A percentile compares a stretch with the other conserved stretches of the same genome.
Evolutionary conservation across 2,888 invertebrate species (phyloP).

Genomic region (Stratiomys singularior): DNA sequence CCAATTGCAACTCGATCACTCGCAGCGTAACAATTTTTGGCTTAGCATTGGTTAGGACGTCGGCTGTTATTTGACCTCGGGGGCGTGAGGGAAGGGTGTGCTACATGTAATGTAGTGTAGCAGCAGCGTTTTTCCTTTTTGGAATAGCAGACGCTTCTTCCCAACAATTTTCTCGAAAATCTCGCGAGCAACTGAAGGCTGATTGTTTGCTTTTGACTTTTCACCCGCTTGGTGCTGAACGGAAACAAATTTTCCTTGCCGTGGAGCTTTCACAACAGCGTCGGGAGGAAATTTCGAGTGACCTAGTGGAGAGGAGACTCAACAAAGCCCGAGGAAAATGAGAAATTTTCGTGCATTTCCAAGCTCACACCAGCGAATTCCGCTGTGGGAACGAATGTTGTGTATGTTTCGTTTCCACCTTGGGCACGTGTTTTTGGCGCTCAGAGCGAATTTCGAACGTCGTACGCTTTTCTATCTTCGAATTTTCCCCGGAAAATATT

Average conservation of each 20-base stretch:
- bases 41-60: not conserved
- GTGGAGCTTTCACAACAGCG: not conserved
- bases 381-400: not conserved
- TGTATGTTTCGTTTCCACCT: not conserved
- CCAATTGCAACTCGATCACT: not conserved
- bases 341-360: not conserved
- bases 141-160: constrained; percentile 15
- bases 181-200: constrained; percentile 49
- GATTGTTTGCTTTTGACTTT: constrained; percentile 49
- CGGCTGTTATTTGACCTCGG: constrained; percentile 1
- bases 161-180: constrained; percentile 50
- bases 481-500: not conserved
- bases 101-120: not conserved
- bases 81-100: not conserved
- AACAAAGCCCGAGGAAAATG: not conserved
- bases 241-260: constrained; percentile 7
- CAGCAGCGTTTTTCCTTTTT: not conserved
- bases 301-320: not conserved
- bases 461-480: not conserved
- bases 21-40: not conserved
- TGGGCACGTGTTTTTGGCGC: constrained; percentile 2
- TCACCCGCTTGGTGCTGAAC: constrained; percentile 42
- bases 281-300: constrained; percentile 15
- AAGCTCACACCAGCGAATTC: not conserved
- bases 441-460: not conserved